Conservation (phyloP, 2,888 invertebrate genomes). For the Netelia virgata region DNA sequence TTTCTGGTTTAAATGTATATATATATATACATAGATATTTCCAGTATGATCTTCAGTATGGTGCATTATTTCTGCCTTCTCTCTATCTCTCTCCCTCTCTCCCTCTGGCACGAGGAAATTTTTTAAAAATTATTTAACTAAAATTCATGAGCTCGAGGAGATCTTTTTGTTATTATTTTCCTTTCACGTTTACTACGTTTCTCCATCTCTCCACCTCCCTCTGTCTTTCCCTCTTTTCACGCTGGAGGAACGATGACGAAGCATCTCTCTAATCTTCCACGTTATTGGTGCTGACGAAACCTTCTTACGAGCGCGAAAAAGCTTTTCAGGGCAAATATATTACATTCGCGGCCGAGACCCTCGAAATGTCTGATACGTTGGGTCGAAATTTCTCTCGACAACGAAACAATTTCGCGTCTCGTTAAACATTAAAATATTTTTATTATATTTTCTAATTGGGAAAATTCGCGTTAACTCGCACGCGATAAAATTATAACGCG, state of each 20-base stretch:
- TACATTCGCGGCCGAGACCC: background rate
- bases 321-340: slow-evolving; percentile 25
- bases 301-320: slow-evolving; percentile 20
- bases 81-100: slow-evolving; percentile 3
- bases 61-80: slow-evolving; percentile 34
- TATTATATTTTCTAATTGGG: background rate
- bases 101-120: background rate
- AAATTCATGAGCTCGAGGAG: background rate
- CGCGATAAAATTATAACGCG: slow-evolving; percentile 1
- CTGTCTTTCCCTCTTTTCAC: slow-evolving; percentile 14
- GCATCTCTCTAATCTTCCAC: slow-evolving; percentile 16
- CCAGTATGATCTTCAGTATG: slow-evolving; percentile 41
- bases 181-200: background rate
- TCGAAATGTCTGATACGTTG: background rate
- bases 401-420: background rate
- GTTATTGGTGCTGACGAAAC: background rate
- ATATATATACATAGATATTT: slow-evolving; percentile 25
- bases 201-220: background rate
- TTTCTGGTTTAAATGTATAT: background rate
- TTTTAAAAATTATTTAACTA: background rate
- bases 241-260: slow-evolving; percentile 25
- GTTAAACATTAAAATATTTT: background rate
- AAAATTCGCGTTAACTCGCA: background rate
- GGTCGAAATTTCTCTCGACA: background rate
- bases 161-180: background rate